A percentile compares a stretch with the other conserved stretches of the same genome.
phyloP scores from a whole-genome alignment of 2,797 vertebrate species.

The Avahi laniger region DNA sequence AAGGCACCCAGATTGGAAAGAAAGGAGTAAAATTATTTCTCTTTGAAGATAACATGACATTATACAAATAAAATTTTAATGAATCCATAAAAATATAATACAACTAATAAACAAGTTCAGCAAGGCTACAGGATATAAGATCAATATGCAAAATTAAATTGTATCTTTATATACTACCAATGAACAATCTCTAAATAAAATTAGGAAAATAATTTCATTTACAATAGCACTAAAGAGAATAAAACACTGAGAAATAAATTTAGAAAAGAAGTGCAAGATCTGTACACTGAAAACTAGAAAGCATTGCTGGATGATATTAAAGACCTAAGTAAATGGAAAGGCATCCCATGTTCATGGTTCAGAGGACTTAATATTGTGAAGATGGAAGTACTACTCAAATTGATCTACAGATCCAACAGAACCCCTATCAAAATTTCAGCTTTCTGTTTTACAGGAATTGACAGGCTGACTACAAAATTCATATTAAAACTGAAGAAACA shows the following conservation, averaged over 20 bases:
- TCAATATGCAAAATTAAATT: background rate
- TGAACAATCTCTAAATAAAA: background rate
- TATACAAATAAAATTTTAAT: background rate
- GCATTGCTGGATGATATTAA: constrained; percentile 1
- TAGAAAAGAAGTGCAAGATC: background rate
- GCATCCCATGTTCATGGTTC: background rate
- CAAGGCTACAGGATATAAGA: background rate
- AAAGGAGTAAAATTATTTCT: background rate
- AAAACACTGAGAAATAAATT: background rate
- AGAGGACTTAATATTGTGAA: background rate
- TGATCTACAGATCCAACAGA: background rate
- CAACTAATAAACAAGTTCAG: background rate
- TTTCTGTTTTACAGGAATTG: background rate
- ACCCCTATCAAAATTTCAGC: background rate
- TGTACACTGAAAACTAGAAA: background rate
- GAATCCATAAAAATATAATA: background rate
- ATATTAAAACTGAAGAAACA: background rate
- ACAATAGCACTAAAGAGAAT: constrained; percentile 1
- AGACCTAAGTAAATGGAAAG: background rate
- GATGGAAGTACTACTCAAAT: background rate
- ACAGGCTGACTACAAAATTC: background rate
- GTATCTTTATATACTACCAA: background rate
- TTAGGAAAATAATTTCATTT: background rate
- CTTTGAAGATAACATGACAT: background rate
- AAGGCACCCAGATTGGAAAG: background rate